Conservation (phyloP, 2,113 vertebrate genomes). For the Mandrillus leucophaeus region DNA sequence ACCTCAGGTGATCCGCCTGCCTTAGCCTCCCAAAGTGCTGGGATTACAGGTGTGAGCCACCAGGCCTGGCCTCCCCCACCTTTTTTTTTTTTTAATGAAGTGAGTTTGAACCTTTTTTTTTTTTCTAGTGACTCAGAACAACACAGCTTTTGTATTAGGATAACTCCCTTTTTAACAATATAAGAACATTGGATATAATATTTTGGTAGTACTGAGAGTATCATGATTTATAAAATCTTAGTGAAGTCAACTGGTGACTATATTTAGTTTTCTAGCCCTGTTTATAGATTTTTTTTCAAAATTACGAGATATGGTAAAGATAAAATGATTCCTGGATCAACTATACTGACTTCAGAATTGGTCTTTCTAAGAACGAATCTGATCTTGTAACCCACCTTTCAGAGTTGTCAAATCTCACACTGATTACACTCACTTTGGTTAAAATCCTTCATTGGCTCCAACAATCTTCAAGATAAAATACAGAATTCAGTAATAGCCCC, state of each 20-base stretch:
- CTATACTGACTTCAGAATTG: neutral
- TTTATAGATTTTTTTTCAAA: neutral
- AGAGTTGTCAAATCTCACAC: neutral
- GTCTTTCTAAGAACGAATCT: neutral
- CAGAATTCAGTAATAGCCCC: neutral
- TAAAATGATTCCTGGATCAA: neutral
- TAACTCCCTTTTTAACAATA: neutral
- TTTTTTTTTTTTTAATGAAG: neutral
- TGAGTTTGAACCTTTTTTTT: neutral
- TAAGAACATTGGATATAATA: neutral
- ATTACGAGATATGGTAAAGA: neutral
- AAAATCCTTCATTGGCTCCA: neutral
- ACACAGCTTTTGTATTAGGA: neutral
- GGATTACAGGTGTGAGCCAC: too few relatives aligned
- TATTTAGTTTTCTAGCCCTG: neutral
- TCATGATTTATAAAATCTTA: neutral
- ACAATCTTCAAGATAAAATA: neutral
- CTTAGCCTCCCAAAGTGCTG: too few relatives aligned
- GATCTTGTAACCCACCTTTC: neutral
- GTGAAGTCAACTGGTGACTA: neutral
- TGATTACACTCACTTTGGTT: neutral
- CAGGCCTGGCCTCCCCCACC: too few relatives aligned
- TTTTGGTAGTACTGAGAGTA: neutral
- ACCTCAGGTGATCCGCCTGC: too few relatives aligned
- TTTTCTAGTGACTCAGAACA: neutral